These are phyloP conservation scores for Lasiurus cinereus DNA, from an alignment of 2,113 vertebrate genomes.

Conservation along the genomic window DNA sequence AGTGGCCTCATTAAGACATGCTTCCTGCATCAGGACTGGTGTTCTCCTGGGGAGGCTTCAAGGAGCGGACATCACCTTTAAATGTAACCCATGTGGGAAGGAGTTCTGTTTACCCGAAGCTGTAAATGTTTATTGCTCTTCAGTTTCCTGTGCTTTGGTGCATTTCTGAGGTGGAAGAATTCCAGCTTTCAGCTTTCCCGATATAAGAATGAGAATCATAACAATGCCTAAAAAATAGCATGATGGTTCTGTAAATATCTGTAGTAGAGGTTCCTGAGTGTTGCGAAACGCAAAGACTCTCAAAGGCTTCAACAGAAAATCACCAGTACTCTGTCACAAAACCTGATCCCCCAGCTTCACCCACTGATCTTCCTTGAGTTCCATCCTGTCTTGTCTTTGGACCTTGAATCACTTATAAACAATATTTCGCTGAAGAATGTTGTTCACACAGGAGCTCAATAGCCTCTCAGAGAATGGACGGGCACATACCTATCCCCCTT, in stretches of 20 bases:
- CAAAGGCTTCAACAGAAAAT: neutral
- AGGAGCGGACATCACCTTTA: conserved; percentile 9
- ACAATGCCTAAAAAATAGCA: neutral
- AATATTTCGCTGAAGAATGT: conserved; percentile 60
- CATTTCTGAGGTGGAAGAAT: conserved; percentile 57
- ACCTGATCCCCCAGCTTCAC: neutral
- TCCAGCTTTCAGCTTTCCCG: conserved; percentile 24
- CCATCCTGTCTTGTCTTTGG: neutral
- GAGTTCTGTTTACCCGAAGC: conserved; percentile 33
- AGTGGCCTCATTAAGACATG: neutral
- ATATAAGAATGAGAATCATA: neutral
- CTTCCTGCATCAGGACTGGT: conserved; percentile 8
- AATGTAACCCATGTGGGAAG: conserved; percentile 27
- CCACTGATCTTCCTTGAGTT: neutral
- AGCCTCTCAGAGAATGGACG: neutral
- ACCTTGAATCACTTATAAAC: conserved; percentile 61
- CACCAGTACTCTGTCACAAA: conserved; percentile 42
- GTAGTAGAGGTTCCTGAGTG: conserved; percentile 39
- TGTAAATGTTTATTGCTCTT: neutral
- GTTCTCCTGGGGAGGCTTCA: neutral
- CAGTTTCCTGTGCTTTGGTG: conserved; percentile 36
- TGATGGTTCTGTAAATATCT: neutral
- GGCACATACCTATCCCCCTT: accelerated
- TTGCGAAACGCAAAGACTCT: conserved; percentile 38
- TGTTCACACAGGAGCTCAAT: neutral